These are phyloP conservation scores for Sturnus vulgaris DNA, from an alignment of 2,113 vertebrate genomes.

Conservation along the genomic window DNA sequence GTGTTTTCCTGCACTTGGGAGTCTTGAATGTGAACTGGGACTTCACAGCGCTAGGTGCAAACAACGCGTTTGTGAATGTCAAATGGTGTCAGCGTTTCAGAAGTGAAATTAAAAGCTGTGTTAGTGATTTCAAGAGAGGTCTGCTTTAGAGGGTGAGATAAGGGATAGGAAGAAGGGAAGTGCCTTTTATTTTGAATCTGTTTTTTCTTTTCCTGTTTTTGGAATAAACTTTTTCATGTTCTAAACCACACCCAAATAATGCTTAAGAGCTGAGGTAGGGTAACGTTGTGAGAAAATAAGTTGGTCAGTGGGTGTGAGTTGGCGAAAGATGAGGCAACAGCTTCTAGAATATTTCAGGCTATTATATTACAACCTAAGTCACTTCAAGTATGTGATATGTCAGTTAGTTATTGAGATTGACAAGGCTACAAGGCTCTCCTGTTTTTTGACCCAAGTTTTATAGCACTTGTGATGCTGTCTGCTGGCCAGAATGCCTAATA, in stretches of 20 bases:
- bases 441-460: background rate
- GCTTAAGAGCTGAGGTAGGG: background rate
- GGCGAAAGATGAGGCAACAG: rapidly evolving
- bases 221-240: background rate
- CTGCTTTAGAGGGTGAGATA: background rate
- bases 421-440: background rate
- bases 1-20: background rate
- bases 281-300: background rate
- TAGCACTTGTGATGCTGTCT: background rate
- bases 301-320: background rate
- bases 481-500: background rate
- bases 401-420: background rate
- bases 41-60: background rate
- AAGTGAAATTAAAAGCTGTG: background rate
- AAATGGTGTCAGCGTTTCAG: background rate
- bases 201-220: background rate
- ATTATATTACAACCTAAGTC: background rate
- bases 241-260: background rate
- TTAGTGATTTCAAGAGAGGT: background rate
- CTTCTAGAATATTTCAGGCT: background rate
- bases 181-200: background rate
- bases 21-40: background rate
- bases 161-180: background rate
- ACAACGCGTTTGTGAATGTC: background rate
- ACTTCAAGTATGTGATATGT: background rate